Conservation (phyloP, 2,113 vertebrate genomes). For the Cyanoderma ruficeps region DNA sequence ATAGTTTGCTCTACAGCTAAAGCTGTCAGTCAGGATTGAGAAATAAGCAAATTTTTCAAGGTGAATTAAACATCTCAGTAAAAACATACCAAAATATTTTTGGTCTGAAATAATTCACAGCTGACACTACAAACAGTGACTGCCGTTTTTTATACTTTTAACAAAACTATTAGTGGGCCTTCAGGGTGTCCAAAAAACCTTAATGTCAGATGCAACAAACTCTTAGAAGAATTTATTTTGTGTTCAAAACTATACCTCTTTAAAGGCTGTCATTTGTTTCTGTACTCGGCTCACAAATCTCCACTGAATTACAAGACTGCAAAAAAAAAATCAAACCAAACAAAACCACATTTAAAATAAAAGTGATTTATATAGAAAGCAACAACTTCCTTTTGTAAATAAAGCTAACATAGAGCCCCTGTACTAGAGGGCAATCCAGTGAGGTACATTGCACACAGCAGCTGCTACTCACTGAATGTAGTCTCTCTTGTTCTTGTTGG, state of each 20-base stretch:
- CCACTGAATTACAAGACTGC: conserved; percentile 97
- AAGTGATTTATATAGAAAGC: not conserved
- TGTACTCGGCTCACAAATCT: conserved; percentile 95
- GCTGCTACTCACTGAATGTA: conserved; percentile 91
- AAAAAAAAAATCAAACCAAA: not conserved
- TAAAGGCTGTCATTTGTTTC: conserved; percentile 97
- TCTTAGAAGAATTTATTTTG: not conserved
- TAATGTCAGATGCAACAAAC: not conserved
- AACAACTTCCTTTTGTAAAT: not conserved
- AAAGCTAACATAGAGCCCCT: not conserved
- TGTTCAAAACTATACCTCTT: conserved; percentile 82
- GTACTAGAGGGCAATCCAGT: not conserved
- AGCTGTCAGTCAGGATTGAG: not conserved
- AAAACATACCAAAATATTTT: not conserved
- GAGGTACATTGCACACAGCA: not conserved
- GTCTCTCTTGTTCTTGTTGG: conserved; percentile 94
- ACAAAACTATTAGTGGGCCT: not conserved
- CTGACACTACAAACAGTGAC: not conserved
- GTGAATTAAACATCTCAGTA: not conserved
- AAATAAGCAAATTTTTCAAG: not conserved
- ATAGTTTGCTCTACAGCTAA: not conserved
- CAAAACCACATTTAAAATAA: not conserved
- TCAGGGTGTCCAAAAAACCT: not conserved
- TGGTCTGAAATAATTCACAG: not conserved
- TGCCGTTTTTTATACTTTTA: not conserved